phyloP scores from a whole-genome alignment of 2,113 vertebrate species.

The Calcarius ornatus region DNA sequence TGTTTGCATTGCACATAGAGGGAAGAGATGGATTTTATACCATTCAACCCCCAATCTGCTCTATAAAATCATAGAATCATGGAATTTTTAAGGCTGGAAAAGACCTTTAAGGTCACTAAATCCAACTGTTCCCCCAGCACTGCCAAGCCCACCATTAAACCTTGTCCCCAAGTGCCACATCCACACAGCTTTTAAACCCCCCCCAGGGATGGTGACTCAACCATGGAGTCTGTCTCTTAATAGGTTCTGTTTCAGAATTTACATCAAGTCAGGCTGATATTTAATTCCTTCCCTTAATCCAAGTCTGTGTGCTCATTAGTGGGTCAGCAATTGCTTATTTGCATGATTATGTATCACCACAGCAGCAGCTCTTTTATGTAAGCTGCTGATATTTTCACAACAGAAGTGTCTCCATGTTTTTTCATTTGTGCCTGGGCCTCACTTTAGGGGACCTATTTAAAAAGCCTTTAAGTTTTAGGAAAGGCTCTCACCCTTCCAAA shows the following conservation, averaged over 20 bases:
- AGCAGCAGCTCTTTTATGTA: background rate
- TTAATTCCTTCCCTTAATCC: background rate
- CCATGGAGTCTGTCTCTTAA: background rate
- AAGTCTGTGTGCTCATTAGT: background rate
- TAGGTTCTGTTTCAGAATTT: background rate
- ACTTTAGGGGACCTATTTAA: background rate
- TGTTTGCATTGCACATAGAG: background rate
- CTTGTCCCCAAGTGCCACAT: background rate
- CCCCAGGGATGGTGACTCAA: background rate
- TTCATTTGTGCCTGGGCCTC: background rate
- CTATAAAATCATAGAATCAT: background rate
- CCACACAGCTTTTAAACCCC: background rate
- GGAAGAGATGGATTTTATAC: background rate
- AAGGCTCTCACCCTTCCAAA: background rate
- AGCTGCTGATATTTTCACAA: background rate
- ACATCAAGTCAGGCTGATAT: background rate
- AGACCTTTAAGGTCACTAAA: background rate
- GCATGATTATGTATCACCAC: background rate
- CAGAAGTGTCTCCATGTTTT: background rate
- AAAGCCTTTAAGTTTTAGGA: background rate
- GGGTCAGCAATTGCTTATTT: constrained; percentile 19
- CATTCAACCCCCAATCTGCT: background rate
- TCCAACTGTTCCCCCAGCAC: background rate
- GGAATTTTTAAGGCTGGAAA: background rate
- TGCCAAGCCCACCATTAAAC: background rate